Evolutionary conservation across 2,888 invertebrate genomes (phyloP), one percentile per base, ranked within the genome.

Genomic region (Cremastobaeus sp.): DNA sequence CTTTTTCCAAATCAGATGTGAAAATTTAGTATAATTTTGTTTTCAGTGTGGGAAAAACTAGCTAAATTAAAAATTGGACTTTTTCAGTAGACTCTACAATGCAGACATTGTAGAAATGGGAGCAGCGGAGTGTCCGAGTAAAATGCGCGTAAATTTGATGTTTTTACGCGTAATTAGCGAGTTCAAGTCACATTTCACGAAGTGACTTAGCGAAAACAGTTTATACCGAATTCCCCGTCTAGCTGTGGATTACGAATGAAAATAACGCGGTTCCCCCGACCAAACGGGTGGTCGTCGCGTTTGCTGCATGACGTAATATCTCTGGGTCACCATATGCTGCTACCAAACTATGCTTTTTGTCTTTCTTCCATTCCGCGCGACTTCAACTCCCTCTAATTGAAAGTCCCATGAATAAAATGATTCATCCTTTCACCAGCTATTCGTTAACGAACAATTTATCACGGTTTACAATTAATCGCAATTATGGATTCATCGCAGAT

Each of bases 271-370:
- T 62, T 50, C 47, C 60, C 60, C 62, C 57, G 37, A 57, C 65
- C 30, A 55, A 76, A 77, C 82, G 78, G 48, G 71, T 77, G 81
- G 64, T 70, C 76, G 81, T 77, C 81, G 78, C 78, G 76, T 81
- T 82, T 82, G 79, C 74, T 71, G 66, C 77, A 37, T 82, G 81
- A 82, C 82, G 82, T 81, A 81, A 81, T 54, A 30, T 68, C 73
- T 60, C 50, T 75, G 72, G 68, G 15, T 74, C 78, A 76, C 78
- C 82, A 82, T 82, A 80, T 82, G 82, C 76, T 76, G 14, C 15
- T 41, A 35, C 55, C 32, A 9, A 50, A 15, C 50, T 15, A 20
- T 4, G 43, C 55, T 73, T 68, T 73, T 68, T 73, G 66, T 68
- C 73, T 55, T 57, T 73, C 66, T 65, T 34, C 20, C 17, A 34